Percentiles rank a stretch among this genome's conserved stretches.
Conservation (phyloP, 2,888 invertebrate genomes). For the Stenurella melanura region DNA sequence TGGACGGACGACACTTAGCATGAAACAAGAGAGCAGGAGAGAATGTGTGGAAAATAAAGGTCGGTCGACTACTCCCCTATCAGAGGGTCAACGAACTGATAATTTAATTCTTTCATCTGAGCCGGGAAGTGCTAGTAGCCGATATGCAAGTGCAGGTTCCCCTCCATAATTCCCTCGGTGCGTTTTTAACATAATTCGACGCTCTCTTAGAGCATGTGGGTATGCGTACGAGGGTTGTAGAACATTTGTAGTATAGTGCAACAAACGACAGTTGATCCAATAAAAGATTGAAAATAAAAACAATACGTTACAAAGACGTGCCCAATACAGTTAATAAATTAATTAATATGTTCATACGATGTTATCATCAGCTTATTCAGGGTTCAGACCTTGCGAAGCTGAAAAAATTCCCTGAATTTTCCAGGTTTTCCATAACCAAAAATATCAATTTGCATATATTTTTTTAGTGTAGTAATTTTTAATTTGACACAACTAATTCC, state of each 20-base stretch:
- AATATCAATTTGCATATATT: too few relatives aligned
- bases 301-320: too few relatives aligned
- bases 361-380: too few relatives aligned
- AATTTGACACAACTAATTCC: too few relatives aligned
- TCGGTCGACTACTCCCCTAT: constrained; percentile 56
- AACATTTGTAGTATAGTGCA: not conserved
- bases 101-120: constrained; percentile 67
- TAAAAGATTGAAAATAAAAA: too few relatives aligned
- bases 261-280: too few relatives aligned
- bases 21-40: constrained; percentile 23
- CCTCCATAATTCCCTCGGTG: not conserved
- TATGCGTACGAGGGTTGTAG: not conserved
- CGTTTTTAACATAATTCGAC: constrained; percentile 26
- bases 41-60: constrained; percentile 34
- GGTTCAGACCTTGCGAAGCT: too few relatives aligned
- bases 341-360: too few relatives aligned
- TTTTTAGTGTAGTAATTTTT: too few relatives aligned
- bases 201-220: constrained; percentile 1
- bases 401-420: too few relatives aligned
- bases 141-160: constrained; percentile 61
- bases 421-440: too few relatives aligned
- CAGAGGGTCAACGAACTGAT: constrained; percentile 67
- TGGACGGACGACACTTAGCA: constrained; percentile 27
- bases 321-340: too few relatives aligned
- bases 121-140: constrained; percentile 62